These are phyloP conservation scores for Conus ventricosus DNA, from an alignment of 1,140 invertebrate genomes.

Conservation along the genomic window DNA sequence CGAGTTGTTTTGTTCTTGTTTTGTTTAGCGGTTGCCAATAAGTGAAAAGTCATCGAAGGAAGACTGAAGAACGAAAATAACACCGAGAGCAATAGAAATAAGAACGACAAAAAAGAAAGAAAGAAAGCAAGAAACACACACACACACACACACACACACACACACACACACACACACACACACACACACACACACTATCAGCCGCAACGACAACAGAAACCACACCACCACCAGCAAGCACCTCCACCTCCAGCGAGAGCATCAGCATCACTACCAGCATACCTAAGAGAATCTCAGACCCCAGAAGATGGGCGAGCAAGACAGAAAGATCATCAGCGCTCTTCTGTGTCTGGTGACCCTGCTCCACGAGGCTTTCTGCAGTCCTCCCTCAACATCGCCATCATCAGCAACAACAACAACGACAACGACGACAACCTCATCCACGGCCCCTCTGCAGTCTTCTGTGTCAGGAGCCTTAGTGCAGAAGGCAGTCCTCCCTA, in stretches of 20 bases:
- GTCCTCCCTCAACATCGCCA: neutral
- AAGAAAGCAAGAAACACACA: too few species aligned
- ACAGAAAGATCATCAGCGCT: neutral
- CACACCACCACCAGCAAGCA: neutral
- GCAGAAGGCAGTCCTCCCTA: conserved; percentile 27
- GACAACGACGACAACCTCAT: neutral
- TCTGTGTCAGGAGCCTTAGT: neutral
- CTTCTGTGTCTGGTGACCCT: too few species aligned
- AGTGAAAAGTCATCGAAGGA: too few species aligned
- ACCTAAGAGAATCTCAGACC: neutral
- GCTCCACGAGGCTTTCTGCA: too few species aligned
- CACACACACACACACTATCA: too few species aligned
- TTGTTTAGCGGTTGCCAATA: too few species aligned
- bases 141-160: neutral
- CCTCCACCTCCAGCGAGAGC: neutral
- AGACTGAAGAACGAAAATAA: too few species aligned
- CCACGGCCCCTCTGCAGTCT: neutral
- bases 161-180: neutral
- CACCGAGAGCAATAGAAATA: too few species aligned
- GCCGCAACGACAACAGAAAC: neutral
- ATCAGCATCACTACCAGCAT: neutral
- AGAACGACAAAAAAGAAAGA: too few species aligned
- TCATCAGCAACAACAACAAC: neutral
- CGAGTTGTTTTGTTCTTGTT: too few species aligned
- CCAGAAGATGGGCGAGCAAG: neutral